phyloP scores from a whole-genome alignment of 2,797 vertebrate species.

The Pseudomugil tenellus region DNA sequence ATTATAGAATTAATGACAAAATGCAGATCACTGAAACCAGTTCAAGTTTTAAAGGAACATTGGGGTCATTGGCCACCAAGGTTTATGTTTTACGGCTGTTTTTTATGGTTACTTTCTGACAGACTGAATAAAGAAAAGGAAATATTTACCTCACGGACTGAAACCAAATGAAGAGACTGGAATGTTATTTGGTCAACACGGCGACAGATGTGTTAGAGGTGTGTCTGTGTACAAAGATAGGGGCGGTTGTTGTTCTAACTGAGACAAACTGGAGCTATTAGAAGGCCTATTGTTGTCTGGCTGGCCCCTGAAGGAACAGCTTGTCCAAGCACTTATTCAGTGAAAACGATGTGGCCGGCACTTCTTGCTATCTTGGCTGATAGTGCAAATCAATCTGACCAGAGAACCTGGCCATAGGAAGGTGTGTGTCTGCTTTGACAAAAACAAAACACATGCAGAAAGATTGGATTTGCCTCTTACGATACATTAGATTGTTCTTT shows the following conservation, averaged over 20 bases:
- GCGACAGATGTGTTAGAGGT: conserved; percentile 33
- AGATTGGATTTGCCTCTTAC: no score
- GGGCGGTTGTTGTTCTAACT: conserved; percentile 71
- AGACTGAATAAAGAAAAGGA: conserved; percentile 21
- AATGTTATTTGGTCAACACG: conserved; percentile 45
- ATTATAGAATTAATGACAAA: not conserved
- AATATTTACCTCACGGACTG: no score
- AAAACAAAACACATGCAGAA: no score
- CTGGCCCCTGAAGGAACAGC: conserved; percentile 75
- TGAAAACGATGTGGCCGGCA: conserved; percentile 70
- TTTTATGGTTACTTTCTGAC: not conserved
- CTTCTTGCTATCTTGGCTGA: conserved; percentile 66
- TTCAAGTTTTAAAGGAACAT: not conserved
- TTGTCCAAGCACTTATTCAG: conserved; percentile 77
- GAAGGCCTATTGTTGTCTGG: conserved; percentile 72
- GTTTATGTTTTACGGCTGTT: no score
- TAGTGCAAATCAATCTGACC: conserved; percentile 75
- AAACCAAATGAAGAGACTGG: conserved; percentile 36
- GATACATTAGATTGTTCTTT: no score
- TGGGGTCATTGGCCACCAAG: not conserved
- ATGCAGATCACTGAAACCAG: no score
- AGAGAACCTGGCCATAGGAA: conserved; percentile 18
- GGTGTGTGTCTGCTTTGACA: conserved; percentile 14
- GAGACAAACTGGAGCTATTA: conserved; percentile 83
- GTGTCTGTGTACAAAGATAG: conserved; percentile 29